Percentiles rank a stretch among this genome's conserved stretches.
phyloP scores from a whole-genome alignment of 2,888 invertebrate species.

The Leptinotarsa peninsularis region DNA sequence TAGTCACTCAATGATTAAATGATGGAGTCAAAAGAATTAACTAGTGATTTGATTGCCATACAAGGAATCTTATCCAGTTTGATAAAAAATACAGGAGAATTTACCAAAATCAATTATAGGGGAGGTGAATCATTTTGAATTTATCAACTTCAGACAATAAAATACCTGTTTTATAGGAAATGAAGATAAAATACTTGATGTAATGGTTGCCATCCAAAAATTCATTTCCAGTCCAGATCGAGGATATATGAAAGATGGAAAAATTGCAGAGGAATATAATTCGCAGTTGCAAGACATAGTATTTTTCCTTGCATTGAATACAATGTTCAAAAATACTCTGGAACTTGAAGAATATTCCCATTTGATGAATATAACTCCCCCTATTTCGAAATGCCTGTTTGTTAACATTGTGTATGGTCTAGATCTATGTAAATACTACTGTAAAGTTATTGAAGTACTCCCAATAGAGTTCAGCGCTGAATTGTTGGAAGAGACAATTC shows the following conservation, averaged over 20 bases:
- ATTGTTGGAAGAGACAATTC: slow-evolving; percentile 54
- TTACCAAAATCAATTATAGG: slow-evolving; percentile 58
- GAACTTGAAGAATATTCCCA: slow-evolving; percentile 57
- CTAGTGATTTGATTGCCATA: slow-evolving; percentile 55
- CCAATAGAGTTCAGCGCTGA: slow-evolving; percentile 50
- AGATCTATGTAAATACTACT: slow-evolving; percentile 51
- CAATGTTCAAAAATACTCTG: slow-evolving; percentile 52
- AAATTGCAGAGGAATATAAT: slow-evolving; percentile 31
- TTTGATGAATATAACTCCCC: slow-evolving; percentile 57
- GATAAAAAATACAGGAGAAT: slow-evolving; percentile 53
- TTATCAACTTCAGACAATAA: not conserved
- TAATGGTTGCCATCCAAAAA: slow-evolving; percentile 47
- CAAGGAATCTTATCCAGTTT: slow-evolving; percentile 57
- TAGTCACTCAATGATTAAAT: not conserved
- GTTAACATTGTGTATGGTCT: slow-evolving; percentile 53
- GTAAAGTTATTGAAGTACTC: slow-evolving; percentile 50
- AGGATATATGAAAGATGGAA: slow-evolving; percentile 1
- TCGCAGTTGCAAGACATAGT: slow-evolving; percentile 54
- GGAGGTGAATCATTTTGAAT: slow-evolving; percentile 54
- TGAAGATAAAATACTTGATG: slow-evolving; percentile 52
- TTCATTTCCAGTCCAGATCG: slow-evolving; percentile 39
- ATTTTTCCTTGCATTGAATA: slow-evolving; percentile 59
- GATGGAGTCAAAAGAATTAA: slow-evolving; percentile 56
- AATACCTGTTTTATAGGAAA: slow-evolving; percentile 51
- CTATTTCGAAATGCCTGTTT: slow-evolving; percentile 59